Evolutionary conservation across 1,140 invertebrate species (phyloP).

Genomic region (Zaprionus lachaisei): DNA sequence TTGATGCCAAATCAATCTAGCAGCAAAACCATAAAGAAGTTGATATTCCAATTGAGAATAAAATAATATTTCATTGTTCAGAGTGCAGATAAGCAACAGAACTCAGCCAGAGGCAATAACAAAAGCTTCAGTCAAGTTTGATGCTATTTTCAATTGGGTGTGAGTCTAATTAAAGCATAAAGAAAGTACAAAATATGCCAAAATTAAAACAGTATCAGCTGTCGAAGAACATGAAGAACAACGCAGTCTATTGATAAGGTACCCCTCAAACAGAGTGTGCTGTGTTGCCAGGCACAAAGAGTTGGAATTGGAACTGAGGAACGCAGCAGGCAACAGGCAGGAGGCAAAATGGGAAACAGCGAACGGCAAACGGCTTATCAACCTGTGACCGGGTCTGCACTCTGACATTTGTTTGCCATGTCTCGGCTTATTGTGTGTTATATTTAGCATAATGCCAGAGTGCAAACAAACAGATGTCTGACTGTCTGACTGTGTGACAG

Average conservation of each 20-base stretch:
- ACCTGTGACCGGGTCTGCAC: slow-evolving; percentile 27
- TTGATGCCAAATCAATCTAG: no score
- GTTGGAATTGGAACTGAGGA: background rate
- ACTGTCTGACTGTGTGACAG: slow-evolving; percentile 6
- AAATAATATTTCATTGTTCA: no score
- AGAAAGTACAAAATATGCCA: background rate
- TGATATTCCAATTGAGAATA: no score
- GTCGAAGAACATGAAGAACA: background rate
- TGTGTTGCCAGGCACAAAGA: slow-evolving; percentile 1
- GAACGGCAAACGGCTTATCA: slow-evolving; percentile 24
- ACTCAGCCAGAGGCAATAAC: no score
- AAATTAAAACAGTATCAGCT: background rate
- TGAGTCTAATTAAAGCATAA: background rate
- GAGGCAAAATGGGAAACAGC: background rate
- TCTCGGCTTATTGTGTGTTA: slow-evolving; percentile 42
- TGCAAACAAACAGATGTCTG: slow-evolving; percentile 35
- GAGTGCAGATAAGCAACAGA: no score
- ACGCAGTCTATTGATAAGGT: background rate
- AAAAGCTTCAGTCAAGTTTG: background rate
- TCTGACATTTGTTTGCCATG: slow-evolving; percentile 37
- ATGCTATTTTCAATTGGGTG: background rate
- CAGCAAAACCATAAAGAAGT: no score
- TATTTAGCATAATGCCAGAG: slow-evolving; percentile 57
- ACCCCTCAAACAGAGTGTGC: background rate
- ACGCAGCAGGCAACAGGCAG: background rate